A percentile compares a stretch with the other conserved stretches of the same genome.
Evolutionary conservation across 2,888 invertebrate genomes (phyloP).

Genomic region (Agriopis marginaria): DNA sequence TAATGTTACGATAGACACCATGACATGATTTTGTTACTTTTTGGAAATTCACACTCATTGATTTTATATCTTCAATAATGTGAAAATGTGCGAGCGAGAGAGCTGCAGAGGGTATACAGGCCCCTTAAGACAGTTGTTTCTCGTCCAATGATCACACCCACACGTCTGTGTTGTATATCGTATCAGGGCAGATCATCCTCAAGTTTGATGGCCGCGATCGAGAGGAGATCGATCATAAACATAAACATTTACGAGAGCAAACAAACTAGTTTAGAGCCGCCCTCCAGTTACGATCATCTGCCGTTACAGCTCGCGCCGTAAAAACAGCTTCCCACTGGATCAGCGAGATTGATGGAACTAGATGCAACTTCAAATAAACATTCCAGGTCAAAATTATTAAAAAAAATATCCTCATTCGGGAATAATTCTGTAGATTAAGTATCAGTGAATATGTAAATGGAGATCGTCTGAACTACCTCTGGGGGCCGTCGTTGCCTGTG

Average conservation of each 20-base stretch:
- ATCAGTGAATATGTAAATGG: too few relatives aligned
- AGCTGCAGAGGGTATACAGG: too few relatives aligned
- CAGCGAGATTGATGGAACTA: not conserved
- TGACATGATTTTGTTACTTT: too few relatives aligned
- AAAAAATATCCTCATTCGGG: too few relatives aligned
- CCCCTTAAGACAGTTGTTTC: not conserved
- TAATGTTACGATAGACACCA: too few relatives aligned
- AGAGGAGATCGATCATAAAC: conserved; percentile 21
- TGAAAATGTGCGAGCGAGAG: too few relatives aligned
- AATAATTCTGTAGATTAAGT: too few relatives aligned
- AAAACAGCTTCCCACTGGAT: conserved; percentile 14
- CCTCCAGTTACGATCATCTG: conserved; percentile 16
- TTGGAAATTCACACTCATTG: too few relatives aligned
- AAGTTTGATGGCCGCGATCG: conserved; percentile 16
- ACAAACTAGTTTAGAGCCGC: conserved; percentile 29
- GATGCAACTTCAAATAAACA: not conserved
- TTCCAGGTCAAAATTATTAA: not conserved
- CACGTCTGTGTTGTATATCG: not conserved
- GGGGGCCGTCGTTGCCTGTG: too few relatives aligned
- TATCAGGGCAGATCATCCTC: conserved; percentile 10
- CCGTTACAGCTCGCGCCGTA: conserved; percentile 17
- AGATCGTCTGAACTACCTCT: too few relatives aligned
- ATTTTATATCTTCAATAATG: too few relatives aligned
- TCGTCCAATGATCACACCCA: not conserved
- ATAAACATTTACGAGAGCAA: conserved; percentile 35